Evolutionary conservation across 1,140 invertebrate genomes (phyloP), one percentile per base, ranked within the genome.

Genomic region (Portunus trituberculatus): DNA sequence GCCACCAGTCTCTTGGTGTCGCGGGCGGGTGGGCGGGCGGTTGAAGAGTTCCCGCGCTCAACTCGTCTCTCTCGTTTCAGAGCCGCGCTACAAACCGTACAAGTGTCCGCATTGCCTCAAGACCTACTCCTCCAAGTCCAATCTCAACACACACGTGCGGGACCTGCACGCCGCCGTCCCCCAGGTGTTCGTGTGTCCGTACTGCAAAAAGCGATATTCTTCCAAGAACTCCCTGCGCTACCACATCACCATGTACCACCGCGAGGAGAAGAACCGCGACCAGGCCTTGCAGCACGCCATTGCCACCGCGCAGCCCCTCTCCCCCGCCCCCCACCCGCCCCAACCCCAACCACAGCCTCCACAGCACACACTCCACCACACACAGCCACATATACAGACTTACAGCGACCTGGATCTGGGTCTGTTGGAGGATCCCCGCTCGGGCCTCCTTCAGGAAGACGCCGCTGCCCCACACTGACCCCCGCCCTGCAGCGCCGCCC

Each of bases 191-290:
- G 98, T 98, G 96, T 99, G 98, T 97, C 98, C 98, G 97, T 98
- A 98, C 97, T 99, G 98, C 97, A 98, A 98, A 97, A 98, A 98
- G 96, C 97, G 98, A 91, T 98, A 98, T 97, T 97, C 98, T 96
- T 98, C 98, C 96, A 98, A 98, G 97, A 98, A 98, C 97, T 98
- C 98, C 92, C 97, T 99, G 96, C 98, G 98, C 91, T 98, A 98
- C 96, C 98, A 99, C 98, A 98, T 98, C 97, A 98, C 98, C 97
- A 98, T 98, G 48, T 98, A 98, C 97, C 98, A 98, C 97, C 91
- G 94, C 12, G 94, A 95, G 46, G 91, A 93, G 83, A 95, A 93
- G 91, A 87, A 98, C 98, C 90, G 98, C 98, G 94, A 95, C 91
- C 94, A 93, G 91, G 94, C 94, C 76, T 83, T 95, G 28, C 94